These are phyloP conservation scores for Coturnix japonica DNA, from an alignment of 2,113 vertebrate genomes.

Conservation along the genomic window DNA sequence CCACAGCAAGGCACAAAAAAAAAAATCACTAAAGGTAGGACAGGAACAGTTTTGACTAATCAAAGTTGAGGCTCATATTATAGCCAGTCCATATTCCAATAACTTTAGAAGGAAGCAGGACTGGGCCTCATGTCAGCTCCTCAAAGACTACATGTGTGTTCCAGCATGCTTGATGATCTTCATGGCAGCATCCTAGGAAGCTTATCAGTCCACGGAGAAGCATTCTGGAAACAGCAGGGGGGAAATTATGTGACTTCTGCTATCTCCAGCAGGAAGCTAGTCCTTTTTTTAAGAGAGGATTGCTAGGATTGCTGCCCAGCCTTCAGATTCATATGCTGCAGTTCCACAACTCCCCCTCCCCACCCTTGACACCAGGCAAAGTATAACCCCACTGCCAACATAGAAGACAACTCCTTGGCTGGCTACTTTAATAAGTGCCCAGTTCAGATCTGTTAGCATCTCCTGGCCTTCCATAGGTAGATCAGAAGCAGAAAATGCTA, in stretches of 20 bases:
- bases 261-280: background rate
- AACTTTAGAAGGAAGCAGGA: constrained; percentile 4
- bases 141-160: background rate
- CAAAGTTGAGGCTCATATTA: background rate
- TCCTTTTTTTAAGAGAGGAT: background rate
- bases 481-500: background rate
- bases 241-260: background rate
- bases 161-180: background rate
- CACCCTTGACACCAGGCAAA: too few species aligned
- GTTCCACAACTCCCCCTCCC: background rate
- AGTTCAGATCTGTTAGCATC: background rate
- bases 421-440: background rate
- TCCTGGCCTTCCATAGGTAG: background rate
- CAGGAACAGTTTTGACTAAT: background rate
- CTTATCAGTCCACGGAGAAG: background rate
- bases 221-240: background rate
- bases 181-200: background rate
- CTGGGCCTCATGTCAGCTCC: background rate
- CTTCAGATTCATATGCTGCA: background rate
- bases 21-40: background rate
- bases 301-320: background rate
- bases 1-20: background rate
- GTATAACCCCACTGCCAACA: background rate
- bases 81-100: background rate
- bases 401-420: background rate